Base-by-base conservation (phyloP, 2,888 invertebrate species). In the Caenorhabditis wallacei region DNA sequence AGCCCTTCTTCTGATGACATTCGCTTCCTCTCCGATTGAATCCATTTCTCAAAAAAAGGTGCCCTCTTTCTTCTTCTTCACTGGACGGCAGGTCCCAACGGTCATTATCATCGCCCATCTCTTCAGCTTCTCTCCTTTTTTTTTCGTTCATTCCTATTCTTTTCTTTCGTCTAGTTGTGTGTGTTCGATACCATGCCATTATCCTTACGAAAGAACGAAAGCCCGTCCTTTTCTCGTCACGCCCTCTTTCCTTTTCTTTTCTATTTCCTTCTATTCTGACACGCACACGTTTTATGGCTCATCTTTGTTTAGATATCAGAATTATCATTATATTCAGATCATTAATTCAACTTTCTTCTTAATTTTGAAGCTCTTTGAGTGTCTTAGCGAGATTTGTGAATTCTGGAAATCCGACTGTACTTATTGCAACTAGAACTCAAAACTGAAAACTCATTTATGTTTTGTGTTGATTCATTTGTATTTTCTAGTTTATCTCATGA, bases 151-250 rank as follows among this genome's bases (percentile, higher is more conserved):
- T 54, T 57, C 26, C 48, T 54, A 48, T 43, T 48, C 69, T 40
- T 51, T 24, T 26, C 57, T 35, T 63, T 56, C 51, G 18, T 26
- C 64, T 66, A 53, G 56, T 51, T 61, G 40, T 56, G 69, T 74
- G 74, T 76, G 75, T 76, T 59, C 59, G 54, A 78, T 78, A 78
- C 78, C 78, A 78, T 78, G 78, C 69, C 78, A 78, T 78, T 78
- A 78, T 69, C 78, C 78, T 76, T 69, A 68, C 59, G 74, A 22
- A 56, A 18, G 46, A 43, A 26, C 43, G 40, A 63, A 75, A 75
- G 75, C 75, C 76, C 76, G 76, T 76, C 68, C 37, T 76, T 76
- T 76, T 76, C 76, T 76, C 76, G 76, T 76, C 76, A 76, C 76
- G 76, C 76, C 76, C 76, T 76, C 68, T 59, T 74, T 59, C 75